A percentile compares a stretch with the other conserved stretches of the same genome.
phyloP scores from a whole-genome alignment of 2,113 vertebrate genomes.

The Stegostoma tigrinum region DNA sequence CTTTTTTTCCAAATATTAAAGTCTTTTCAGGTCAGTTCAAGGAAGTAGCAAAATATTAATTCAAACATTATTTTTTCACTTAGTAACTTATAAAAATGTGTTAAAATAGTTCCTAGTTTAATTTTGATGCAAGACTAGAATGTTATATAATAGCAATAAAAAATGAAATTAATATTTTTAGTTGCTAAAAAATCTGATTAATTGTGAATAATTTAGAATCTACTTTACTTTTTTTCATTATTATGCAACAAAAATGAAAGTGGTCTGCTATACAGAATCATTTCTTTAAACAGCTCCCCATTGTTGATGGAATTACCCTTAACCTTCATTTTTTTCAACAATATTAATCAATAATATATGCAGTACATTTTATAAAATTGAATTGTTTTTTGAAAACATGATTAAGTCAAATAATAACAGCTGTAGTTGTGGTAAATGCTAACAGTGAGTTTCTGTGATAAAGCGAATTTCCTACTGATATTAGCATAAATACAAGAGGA shows the following conservation, averaged over 20 bases:
- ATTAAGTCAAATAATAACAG: background rate
- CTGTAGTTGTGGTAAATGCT: background rate
- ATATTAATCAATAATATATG: background rate
- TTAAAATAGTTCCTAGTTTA: background rate
- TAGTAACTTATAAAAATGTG: background rate
- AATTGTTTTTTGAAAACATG: background rate
- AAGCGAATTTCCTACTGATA: slow-evolving; percentile 10
- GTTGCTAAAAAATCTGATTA: background rate
- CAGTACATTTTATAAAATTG: background rate
- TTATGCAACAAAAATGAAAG: background rate
- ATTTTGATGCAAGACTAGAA: background rate
- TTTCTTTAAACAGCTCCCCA: background rate
- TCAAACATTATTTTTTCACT: background rate
- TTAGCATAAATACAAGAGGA: background rate
- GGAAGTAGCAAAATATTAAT: background rate
- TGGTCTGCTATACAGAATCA: background rate
- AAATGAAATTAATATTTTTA: background rate
- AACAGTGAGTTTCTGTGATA: background rate
- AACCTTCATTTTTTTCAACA: background rate
- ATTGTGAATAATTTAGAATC: background rate
- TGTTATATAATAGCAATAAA: background rate
- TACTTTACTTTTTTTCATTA: background rate
- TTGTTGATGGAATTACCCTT: background rate
- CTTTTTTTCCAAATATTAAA: background rate
- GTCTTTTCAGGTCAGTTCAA: background rate